These are phyloP conservation scores for Lerema accius DNA, from an alignment of 1,140 invertebrate genomes.

Conservation along the genomic window DNA sequence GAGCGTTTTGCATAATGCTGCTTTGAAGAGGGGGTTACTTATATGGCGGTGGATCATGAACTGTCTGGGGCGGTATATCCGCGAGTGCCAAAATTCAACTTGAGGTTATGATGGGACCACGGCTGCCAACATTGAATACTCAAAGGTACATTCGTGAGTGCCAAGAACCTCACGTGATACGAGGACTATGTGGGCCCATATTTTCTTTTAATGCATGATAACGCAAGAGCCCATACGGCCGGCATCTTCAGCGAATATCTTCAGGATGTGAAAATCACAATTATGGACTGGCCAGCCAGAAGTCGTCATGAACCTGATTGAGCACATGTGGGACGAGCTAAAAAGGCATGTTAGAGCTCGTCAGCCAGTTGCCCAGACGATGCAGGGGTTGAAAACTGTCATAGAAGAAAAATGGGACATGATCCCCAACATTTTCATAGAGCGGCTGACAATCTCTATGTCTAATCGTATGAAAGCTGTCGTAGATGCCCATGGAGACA, in stretches of 20 bases:
- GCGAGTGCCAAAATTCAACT: not conserved
- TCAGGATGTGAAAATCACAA: not conserved
- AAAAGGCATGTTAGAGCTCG: conserved; percentile 28
- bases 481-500: conserved; percentile 3
- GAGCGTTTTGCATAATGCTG: conserved; percentile 17
- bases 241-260: not conserved
- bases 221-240: not conserved
- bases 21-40: too few relatives aligned
- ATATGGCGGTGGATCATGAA: conserved; percentile 1
- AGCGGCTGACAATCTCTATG: conserved; percentile 14
- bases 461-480: conserved; percentile 32
- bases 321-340: conserved; percentile 23
- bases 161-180: not conserved
- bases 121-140: conserved; percentile 3
- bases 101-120: conserved; percentile 5
- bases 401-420: conserved; percentile 7
- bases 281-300: conserved; percentile 1
- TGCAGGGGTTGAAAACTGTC: conserved; percentile 11
- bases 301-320: conserved; percentile 18
- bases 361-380: conserved; percentile 1
- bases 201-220: not conserved
- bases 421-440: conserved; percentile 2
- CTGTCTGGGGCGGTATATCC: conserved; percentile 1
- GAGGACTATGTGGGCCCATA: conserved; percentile 3
- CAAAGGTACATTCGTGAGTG: conserved; percentile 6